Base-by-base conservation (phyloP, 2,888 invertebrate species). In the Andrena chrysosceles region DNA sequence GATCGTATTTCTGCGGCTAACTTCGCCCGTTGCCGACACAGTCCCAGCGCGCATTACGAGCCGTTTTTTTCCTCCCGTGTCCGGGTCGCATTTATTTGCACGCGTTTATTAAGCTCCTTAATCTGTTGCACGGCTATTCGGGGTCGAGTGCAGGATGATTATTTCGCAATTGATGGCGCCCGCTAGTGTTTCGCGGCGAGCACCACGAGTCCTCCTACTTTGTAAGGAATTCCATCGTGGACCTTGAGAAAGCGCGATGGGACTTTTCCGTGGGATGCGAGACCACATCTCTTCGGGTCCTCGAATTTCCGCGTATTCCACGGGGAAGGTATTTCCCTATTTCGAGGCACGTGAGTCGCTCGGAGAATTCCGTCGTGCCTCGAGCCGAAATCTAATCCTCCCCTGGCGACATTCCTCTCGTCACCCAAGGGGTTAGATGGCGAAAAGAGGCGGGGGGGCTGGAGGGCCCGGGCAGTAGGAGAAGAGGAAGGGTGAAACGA, bases 401-500 rank as follows among this genome's bases (percentile, higher is more conserved):
- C 60, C 42, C 4, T 20, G 7, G 49, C 33, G 74, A 67, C 60
- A 75, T 80, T 80, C 63, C 13, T 23, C 20, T 31, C 20, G 66
- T 60, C 26, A 20, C 23, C 23, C 42, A 16, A 56, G 10, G 52
- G 70, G 70, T 67, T 62, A 31, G 67, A 26, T 1, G 20, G 42
- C n/a, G 48, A 31, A 48, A 56, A n/a, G 6, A 7, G 23, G 13
- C 20, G 31, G 42, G 52, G 73, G 23, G 73, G 31, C 42, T n/a
- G n/a, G 63, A 73, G 49, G 67, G 26, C 56, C 54, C 48, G 77
- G 42, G 42, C 13, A 13, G 13, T 13, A 42, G 4, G 42, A 16
- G 42, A 76, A 76, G 78, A 77, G 69, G 72, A 78, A 81, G 83
- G 87, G 83, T 85, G 85, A 85, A 74, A 77, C 70, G 81, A 76